A percentile compares a stretch with the other conserved stretches of the same genome.
Conservation (phyloP, 2,888 invertebrate genomes). For the Mystacides longicornis region DNA sequence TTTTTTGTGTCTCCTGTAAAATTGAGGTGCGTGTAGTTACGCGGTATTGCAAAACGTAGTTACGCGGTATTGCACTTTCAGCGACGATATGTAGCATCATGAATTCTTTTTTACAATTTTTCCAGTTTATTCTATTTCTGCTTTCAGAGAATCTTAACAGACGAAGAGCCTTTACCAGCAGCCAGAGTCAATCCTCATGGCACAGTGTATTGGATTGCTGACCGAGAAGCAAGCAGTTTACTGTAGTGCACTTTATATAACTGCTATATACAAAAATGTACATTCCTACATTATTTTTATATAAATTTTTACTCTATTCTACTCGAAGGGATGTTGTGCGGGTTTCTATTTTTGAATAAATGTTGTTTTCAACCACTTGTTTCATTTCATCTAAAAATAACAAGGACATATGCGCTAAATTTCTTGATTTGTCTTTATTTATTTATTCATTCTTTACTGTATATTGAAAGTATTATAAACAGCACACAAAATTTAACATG, state of each 20-base stretch:
- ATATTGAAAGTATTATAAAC: no score
- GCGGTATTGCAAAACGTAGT: no score
- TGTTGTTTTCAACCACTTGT: no score
- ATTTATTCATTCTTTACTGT: no score
- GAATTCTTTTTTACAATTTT: background rate
- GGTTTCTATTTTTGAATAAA: background rate
- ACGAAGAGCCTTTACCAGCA: constrained; percentile 72
- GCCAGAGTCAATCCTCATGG: constrained; percentile 67
- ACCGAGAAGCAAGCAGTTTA: constrained; percentile 45
- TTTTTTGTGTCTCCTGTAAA: no score
- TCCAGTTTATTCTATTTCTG: background rate
- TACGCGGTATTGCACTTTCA: no score
- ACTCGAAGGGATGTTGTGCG: background rate
- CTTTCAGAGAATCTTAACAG: constrained; percentile 68
- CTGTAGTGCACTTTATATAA: background rate
- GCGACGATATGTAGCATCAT: background rate
- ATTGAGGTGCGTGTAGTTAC: no score
- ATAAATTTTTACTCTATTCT: background rate
- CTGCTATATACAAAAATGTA: background rate
- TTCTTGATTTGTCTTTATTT: no score
- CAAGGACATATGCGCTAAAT: no score
- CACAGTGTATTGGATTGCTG: constrained; percentile 57
- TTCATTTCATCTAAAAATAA: no score
- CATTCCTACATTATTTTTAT: background rate
- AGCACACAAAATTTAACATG: no score